Conservation (phyloP, 1,140 invertebrate species). For the Caenorhabditis briggsae region DNA sequence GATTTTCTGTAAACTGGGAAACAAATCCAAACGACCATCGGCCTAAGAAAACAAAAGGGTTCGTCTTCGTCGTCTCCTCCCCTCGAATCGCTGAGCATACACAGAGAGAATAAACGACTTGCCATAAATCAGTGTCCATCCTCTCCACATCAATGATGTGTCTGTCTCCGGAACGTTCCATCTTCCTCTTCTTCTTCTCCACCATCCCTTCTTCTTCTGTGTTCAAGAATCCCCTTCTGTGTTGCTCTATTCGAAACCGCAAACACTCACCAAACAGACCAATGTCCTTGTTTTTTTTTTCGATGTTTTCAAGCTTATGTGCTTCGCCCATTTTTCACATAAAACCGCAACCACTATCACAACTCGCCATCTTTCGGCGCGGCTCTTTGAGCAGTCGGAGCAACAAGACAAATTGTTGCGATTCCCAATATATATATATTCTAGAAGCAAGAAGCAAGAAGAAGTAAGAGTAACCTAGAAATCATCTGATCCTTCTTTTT, state of each 20-base stretch:
- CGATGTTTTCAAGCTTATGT: slow-evolving; percentile 14
- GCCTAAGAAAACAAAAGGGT: slow-evolving; percentile 13
- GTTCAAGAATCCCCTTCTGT: slow-evolving; percentile 30
- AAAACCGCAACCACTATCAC: slow-evolving; percentile 45
- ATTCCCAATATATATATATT: neutral
- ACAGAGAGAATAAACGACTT: slow-evolving; percentile 42
- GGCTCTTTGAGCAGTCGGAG: slow-evolving; percentile 32
- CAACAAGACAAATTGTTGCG: slow-evolving; percentile 30
- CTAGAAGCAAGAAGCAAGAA: neutral
- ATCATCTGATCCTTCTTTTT: slow-evolving; percentile 17
- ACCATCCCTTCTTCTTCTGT: neutral
- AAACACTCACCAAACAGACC: slow-evolving; percentile 20
- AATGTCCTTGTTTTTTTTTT: slow-evolving; percentile 21
- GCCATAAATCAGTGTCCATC: slow-evolving; percentile 39
- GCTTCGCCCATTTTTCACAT: slow-evolving; percentile 45
- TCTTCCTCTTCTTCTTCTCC: slow-evolving; percentile 23
- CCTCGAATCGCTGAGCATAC: slow-evolving; percentile 21
- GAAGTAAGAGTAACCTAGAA: slow-evolving; percentile 5
- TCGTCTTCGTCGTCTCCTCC: neutral
- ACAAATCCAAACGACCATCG: neutral
- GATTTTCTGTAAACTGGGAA: slow-evolving; percentile 15
- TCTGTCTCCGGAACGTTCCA: slow-evolving; percentile 42
- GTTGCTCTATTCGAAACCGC: slow-evolving; percentile 3
- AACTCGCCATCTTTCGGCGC: slow-evolving; percentile 21
- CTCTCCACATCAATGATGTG: slow-evolving; percentile 28